Base-by-base conservation (phyloP, 2,888 invertebrate genomes). In the Choristoneura rosaceana region DNA sequence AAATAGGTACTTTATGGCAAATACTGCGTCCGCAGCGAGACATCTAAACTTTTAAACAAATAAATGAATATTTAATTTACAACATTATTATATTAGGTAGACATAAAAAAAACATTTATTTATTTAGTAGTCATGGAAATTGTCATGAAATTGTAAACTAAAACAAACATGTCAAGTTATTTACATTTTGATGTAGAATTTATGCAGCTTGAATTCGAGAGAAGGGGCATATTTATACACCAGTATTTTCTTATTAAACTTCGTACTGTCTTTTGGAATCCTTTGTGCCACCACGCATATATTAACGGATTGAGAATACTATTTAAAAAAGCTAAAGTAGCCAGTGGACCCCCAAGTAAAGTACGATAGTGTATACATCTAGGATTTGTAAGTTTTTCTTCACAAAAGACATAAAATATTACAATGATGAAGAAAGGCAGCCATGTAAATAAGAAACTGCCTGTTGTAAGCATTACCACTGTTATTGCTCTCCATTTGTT, bases 231-330 rank as follows among this genome's bases (percentile, higher is more conserved):
- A 15, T 63, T 63, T 3, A 15, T 12, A 58, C 60, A 55, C 33
- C 71, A 71, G 43, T 71, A 59, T 33, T 68, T 67, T 33, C 41
- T 71, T 5, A 68, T 38, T 41, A 71, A 58, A 78, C 83, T 90
- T 1, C 67, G 71, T 25, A 95, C 85, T 15, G 91, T 94, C 68
- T 84, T 91, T 78, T 96, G 90, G 78, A 96, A 96, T 0, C 96
- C 96, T 82, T 95, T 95, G 82, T 96, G 96, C 96, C 96, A 96
- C 96, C 96, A 96, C 0, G 96, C 96, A 80, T 96, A 96, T 76
- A 96, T 96, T 34, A 96, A 82, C 0, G 96, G 96, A 82, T 96
- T 96, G 0, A 96, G 79, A 61, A 96, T 81, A 77, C 96, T 96
- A 78, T 96, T 96, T 0, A 93, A 79, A 76, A 96, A 95, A 0